Percentiles rank a stretch among this genome's conserved stretches.
phyloP scores from a whole-genome alignment of 2,888 invertebrate species.

The Linnaemya tessellans region DNA sequence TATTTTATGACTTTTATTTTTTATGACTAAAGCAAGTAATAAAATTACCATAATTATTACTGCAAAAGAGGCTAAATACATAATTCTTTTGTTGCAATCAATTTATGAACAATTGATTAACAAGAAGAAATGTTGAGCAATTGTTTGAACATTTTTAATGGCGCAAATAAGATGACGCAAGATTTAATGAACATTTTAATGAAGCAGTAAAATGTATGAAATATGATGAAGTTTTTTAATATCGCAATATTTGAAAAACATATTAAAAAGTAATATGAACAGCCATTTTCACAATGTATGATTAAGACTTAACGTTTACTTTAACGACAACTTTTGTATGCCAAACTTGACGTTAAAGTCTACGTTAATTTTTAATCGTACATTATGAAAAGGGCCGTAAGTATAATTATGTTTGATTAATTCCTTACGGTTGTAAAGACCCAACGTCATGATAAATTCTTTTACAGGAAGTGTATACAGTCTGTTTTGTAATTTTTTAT shows the following conservation, averaged over 20 bases:
- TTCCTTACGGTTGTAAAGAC: no score
- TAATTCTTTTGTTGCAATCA: slow-evolving; percentile 4
- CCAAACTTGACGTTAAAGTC: no score
- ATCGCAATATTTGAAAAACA: not conserved
- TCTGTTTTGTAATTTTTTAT: no score
- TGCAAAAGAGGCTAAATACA: not conserved
- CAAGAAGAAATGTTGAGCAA: not conserved
- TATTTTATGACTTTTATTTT: slow-evolving; percentile 70
- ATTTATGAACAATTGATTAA: slow-evolving; percentile 1
- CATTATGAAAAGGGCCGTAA: no score
- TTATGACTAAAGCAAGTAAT: slow-evolving; percentile 60
- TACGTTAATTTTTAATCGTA: no score
- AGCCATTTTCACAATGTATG: no score
- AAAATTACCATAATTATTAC: slow-evolving; percentile 53
- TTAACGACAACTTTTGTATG: no score
- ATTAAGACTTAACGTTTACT: no score
- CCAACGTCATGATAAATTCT: no score
- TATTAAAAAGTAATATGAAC: not conserved
- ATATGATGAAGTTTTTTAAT: not conserved
- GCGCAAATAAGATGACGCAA: not conserved
- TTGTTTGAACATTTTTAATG: slow-evolving; percentile 2
- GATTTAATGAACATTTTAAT: not conserved
- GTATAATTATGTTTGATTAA: not conserved
- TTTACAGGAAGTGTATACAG: no score
- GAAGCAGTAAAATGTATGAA: not conserved